A percentile compares a stretch with the other conserved stretches of the same genome.
Evolutionary conservation across 2,797 vertebrate genomes (phyloP).

Genomic region (Yasuhikotakia modesta): DNA sequence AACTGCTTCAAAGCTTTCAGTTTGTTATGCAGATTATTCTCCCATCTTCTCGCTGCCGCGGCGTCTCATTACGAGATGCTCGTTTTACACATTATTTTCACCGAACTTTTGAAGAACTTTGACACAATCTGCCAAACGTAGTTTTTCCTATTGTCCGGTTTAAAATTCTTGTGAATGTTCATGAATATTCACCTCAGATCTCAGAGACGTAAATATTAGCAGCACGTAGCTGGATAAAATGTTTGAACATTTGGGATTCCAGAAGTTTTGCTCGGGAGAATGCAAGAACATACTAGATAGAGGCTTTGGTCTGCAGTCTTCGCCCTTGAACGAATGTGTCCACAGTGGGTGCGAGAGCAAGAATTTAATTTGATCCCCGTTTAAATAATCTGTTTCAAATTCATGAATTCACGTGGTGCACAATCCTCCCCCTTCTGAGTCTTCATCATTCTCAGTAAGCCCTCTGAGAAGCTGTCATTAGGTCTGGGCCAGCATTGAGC

Average conservation of each 20-base stretch:
- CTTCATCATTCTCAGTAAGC: conserved; percentile 79
- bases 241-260: not conserved
- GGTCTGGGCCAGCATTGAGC: conserved; percentile 69
- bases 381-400: conserved; percentile 80
- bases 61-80: not conserved
- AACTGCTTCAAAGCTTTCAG: conserved; percentile 32
- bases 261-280: not conserved
- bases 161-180: not conserved
- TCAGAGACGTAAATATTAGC: not conserved
- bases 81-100: conserved; percentile 53
- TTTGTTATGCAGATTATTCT: conserved; percentile 47
- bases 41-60: not conserved
- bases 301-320: conserved; percentile 27
- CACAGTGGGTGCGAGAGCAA: conserved; percentile 60
- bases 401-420: conserved; percentile 74
- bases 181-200: not conserved
- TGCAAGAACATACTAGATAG: not conserved
- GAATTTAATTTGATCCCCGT: conserved; percentile 74
- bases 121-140: not conserved
- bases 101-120: conserved; percentile 35
- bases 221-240: not conserved
- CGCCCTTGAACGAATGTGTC: conserved; percentile 72
- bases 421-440: conserved; percentile 68
- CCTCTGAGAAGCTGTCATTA: conserved; percentile 76
- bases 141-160: not conserved